These are phyloP conservation scores for Cheirogaleus major DNA, from an alignment of 2,797 vertebrate genomes.

Conservation along the genomic window DNA sequence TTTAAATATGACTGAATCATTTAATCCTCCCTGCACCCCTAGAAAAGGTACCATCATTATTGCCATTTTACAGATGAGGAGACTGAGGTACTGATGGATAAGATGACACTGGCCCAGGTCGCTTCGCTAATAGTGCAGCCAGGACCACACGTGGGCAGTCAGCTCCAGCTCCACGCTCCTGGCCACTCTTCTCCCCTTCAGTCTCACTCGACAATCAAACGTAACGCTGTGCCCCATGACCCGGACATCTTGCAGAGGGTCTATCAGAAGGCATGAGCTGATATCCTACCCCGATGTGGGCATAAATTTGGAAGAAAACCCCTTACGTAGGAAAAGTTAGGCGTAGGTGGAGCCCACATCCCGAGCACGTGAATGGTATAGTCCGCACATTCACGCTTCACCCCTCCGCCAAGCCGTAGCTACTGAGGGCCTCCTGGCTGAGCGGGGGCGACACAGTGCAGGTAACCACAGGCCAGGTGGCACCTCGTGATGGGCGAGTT, in stretches of 20 bases:
- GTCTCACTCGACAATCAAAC: not conserved
- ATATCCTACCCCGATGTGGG: not conserved
- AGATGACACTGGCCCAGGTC: not conserved
- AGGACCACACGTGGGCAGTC: not conserved
- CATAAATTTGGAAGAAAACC: not conserved
- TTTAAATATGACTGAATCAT: not conserved
- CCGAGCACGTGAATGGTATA: rapidly evolving
- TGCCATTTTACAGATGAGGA: not conserved
- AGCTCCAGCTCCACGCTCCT: not conserved
- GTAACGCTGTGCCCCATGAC: not conserved
- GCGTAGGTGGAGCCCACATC: rapidly evolving
- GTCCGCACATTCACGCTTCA: rapidly evolving
- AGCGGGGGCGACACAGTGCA: not conserved
- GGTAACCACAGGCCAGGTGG: rapidly evolving
- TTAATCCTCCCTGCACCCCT: not conserved
- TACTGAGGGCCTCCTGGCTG: not conserved
- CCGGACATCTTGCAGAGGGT: not conserved
- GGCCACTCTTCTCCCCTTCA: not conserved
- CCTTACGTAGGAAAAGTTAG: rapidly evolving
- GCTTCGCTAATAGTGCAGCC: rapidly evolving
- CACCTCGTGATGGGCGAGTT: rapidly evolving
- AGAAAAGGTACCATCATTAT: not conserved
- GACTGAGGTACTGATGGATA: not conserved
- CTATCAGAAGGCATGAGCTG: rapidly evolving
- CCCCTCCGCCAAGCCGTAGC: too few species aligned